These are phyloP conservation scores for Potorous gilbertii DNA, from an alignment of 2,797 vertebrate species.

Conservation along the genomic window DNA sequence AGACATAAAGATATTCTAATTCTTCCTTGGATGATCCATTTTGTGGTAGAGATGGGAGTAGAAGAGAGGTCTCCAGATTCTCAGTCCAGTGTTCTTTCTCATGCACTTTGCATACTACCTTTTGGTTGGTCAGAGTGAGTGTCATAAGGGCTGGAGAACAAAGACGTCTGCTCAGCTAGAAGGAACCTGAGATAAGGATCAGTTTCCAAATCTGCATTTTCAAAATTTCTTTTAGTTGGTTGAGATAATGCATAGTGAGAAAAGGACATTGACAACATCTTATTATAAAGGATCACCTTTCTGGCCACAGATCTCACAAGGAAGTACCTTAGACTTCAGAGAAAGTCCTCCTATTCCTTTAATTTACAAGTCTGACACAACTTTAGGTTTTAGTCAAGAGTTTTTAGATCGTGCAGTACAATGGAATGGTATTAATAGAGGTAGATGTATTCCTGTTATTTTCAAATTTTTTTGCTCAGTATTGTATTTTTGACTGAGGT, in stretches of 20 bases:
- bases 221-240: slow-evolving; percentile 63
- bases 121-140: slow-evolving; percentile 40
- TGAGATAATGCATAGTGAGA: slow-evolving; percentile 45
- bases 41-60: slow-evolving; percentile 42
- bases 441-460: slow-evolving; percentile 39
- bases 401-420: not conserved
- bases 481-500: not conserved
- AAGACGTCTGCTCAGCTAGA: not conserved
- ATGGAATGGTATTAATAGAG: slow-evolving; percentile 1
- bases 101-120: slow-evolving; percentile 41
- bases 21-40: not conserved
- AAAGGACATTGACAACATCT: slow-evolving; percentile 35
- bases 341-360: slow-evolving; percentile 29
- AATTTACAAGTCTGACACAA: slow-evolving; percentile 36
- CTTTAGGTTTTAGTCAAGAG: not conserved
- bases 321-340: slow-evolving; percentile 37
- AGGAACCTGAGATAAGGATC: slow-evolving; percentile 69
- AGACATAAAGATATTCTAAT: not conserved
- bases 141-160: slow-evolving; percentile 7
- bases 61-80: slow-evolving; percentile 37
- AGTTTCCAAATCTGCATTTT: slow-evolving; percentile 60
- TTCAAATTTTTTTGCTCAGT: slow-evolving; percentile 36
- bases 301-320: slow-evolving; percentile 35
- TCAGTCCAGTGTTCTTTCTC: slow-evolving; percentile 30
- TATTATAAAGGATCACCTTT: slow-evolving; percentile 22